Evolutionary conservation across 2,888 invertebrate species (phyloP), one percentile per base, ranked within the genome.

Genomic region (Boloria selene): DNA sequence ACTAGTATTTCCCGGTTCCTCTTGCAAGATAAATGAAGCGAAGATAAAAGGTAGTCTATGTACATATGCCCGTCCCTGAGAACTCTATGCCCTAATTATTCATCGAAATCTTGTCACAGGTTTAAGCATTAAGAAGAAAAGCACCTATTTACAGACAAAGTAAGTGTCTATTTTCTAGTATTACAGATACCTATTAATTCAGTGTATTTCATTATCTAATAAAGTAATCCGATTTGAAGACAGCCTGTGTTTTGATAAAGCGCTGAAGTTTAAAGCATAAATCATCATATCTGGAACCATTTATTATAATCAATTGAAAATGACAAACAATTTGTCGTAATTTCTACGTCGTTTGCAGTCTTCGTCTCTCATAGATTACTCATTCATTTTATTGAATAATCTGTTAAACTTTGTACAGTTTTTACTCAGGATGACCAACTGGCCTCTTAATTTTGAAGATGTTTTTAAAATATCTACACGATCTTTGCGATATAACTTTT

Each of bases 371-470:
- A 62, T 49, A 51, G 13, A 16, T 13, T 49, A 55, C 16, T 10
- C 2, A 31, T 10, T 5, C 26, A 61, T 52, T 56, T 42, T 10
- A 13, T 47, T 13, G 17, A 31, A 60, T 7, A 52, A 26, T 18
- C 45, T 17, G 5, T 13, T 42, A 42, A 1, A 45, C 16, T 45
- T n/a, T 14, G 13, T n/a, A 47, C 47, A 53, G 18, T n/a, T 13
- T 17, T 26, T 3, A 16, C 1, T 0, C 18, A 67, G 61, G 56
- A 68, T 61, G 42, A 38, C 51, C 14, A 1, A 14, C 14, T 65
- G 60, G 56, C 61, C 68, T 16, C 26, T 63, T 38, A 64, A 53
- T 50, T 70, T 70, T 7, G 68, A 70, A 22, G 42, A 64, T 4
- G 58, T 68, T 13, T 63, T 60, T 51, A 68, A 65, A 61, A 68